Evolutionary conservation across 2,888 invertebrate species (phyloP).

Genomic region (Agonopterix alstromeriana): DNA sequence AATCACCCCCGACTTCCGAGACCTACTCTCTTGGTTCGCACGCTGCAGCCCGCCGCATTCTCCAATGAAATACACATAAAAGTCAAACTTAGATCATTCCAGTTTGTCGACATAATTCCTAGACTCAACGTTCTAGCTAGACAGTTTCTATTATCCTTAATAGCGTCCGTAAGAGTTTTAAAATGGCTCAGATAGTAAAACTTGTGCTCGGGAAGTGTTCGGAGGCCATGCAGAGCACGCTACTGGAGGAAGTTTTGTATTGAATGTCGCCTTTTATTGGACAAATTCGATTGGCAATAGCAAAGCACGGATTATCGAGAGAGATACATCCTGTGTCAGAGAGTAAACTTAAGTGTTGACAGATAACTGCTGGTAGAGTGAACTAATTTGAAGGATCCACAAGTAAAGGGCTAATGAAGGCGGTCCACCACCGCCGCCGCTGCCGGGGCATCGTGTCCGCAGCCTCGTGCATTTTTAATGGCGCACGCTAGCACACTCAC

Average conservation of each 20-base stretch:
- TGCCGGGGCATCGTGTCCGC: conserved; percentile 53
- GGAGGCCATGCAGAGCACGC: conserved; percentile 52
- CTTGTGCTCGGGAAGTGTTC: conserved; percentile 62
- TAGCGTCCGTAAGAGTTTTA: conserved; percentile 71
- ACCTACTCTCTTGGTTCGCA: conserved; percentile 16
- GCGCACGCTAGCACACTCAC: conserved; percentile 71
- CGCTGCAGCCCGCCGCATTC: conserved; percentile 21
- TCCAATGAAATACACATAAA: conserved; percentile 46
- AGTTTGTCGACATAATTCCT: conserved; percentile 57
- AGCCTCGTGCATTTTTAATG: conserved; percentile 75
- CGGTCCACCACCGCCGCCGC: conserved; percentile 17
- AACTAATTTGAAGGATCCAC: conserved; percentile 33
- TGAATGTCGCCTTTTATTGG: conserved; percentile 65
- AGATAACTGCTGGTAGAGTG: conserved; percentile 14
- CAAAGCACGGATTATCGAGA: conserved; percentile 29
- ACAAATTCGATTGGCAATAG: conserved; percentile 49
- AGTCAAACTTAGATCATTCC: conserved; percentile 67
- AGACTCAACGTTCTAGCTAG: conserved; percentile 59
- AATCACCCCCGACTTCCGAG: conserved; percentile 10
- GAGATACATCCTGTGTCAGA: not conserved
- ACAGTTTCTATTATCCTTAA: conserved; percentile 73
- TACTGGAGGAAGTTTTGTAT: conserved; percentile 55
- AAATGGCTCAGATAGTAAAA: conserved; percentile 66
- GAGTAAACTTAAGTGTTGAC: not conserved
- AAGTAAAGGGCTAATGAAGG: conserved; percentile 63